Percentiles rank a stretch among this genome's conserved stretches.
These are phyloP conservation scores for Drosophila subpulchrella DNA, from an alignment of 1,140 invertebrate species.

Conservation along the genomic window DNA sequence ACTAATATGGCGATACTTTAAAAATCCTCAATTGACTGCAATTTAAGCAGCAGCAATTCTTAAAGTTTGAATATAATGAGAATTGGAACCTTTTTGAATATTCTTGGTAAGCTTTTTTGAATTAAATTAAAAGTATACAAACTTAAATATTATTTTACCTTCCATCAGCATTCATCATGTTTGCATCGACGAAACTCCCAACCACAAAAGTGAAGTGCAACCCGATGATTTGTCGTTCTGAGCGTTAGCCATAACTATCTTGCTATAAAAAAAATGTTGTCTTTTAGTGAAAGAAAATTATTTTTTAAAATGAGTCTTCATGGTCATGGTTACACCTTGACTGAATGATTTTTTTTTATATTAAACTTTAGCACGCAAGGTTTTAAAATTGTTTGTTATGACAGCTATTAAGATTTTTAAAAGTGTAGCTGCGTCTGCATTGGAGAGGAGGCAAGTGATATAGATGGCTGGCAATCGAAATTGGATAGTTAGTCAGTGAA, in stretches of 20 bases:
- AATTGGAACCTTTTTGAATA: background rate
- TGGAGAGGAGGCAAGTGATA: background rate
- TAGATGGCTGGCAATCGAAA: constrained; percentile 35
- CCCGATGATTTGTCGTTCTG: background rate
- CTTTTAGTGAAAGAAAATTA: too few species aligned
- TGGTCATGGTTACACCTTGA: too few species aligned
- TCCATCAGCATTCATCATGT: background rate
- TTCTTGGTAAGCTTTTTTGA: background rate
- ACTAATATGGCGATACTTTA: background rate
- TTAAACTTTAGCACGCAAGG: too few species aligned
- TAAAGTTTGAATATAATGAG: background rate
- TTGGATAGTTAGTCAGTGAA: constrained; percentile 37
- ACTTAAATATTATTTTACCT: background rate
- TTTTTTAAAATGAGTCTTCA: too few species aligned
- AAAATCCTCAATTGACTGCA: background rate
- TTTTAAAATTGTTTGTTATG: too few species aligned
- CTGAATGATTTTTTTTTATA: too few species aligned
- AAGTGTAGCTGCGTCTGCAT: constrained; percentile 9
- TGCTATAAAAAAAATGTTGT: too few species aligned
- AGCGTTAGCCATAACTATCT: background rate
- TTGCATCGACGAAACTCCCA: background rate
- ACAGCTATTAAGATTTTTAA: background rate
- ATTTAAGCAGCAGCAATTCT: too few species aligned
- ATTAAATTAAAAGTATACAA: too few species aligned
- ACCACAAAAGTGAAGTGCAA: background rate